Percentiles rank a stretch among this genome's conserved stretches.
phyloP scores from a whole-genome alignment of 2,113 vertebrate species.

The Capricornis sumatraensis region DNA sequence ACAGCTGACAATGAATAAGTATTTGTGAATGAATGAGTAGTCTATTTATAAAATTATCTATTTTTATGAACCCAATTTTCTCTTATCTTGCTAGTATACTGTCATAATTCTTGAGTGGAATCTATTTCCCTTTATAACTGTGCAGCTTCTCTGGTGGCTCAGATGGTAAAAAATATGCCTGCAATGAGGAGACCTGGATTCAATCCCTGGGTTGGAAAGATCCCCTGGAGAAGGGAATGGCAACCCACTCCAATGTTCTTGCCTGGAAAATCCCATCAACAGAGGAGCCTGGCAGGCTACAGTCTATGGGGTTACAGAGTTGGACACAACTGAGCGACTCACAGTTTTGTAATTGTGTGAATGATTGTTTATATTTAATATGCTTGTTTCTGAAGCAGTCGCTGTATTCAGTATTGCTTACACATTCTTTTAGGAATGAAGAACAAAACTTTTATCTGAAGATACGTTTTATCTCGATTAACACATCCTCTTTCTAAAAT shows the following conservation, averaged over 20 bases:
- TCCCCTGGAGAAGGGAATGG: neutral
- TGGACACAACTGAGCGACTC: neutral
- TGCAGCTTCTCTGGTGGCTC: neutral
- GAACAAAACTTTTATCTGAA: slow-evolving; percentile 6
- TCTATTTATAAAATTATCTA: neutral
- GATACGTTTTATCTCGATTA: neutral
- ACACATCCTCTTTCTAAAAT: neutral
- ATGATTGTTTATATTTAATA: neutral
- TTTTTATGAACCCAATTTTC: neutral
- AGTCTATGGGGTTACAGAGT: neutral
- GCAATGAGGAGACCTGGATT: neutral
- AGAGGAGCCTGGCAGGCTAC: neutral
- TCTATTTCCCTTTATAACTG: neutral
- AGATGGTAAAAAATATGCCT: neutral
- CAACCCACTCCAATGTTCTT: neutral
- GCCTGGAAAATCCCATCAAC: neutral
- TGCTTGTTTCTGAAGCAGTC: neutral
- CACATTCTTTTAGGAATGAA: slow-evolving; percentile 3
- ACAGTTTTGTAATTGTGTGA: neutral
- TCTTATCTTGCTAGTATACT: neutral
- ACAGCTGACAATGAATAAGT: neutral
- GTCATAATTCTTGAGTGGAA: neutral
- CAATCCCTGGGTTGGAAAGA: neutral
- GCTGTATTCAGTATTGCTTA: neutral
- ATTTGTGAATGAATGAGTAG: neutral